Conservation (phyloP, 2,113 vertebrate genomes). For the Catagonus wagneri region DNA sequence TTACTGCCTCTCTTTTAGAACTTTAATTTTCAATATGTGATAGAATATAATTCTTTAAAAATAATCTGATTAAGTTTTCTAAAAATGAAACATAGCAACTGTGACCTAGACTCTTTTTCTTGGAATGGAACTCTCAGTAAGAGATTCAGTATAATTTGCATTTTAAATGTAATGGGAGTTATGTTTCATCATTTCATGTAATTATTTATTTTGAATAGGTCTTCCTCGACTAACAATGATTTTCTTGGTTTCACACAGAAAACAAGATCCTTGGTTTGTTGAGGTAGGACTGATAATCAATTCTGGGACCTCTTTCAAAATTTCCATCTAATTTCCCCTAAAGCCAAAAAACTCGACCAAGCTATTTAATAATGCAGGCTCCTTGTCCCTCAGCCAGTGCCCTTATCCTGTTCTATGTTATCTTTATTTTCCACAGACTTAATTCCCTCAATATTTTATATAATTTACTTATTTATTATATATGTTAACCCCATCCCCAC, state of each 20-base stretch:
- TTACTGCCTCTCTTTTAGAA: not conserved
- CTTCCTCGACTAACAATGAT: not conserved
- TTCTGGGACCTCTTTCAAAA: not conserved
- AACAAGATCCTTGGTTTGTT: not conserved
- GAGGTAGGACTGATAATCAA: not conserved
- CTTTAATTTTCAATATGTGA: not conserved
- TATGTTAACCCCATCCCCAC: not conserved
- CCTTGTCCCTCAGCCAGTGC: not conserved
- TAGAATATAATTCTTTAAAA: not conserved
- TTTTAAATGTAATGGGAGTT: slow-evolving; percentile 33
- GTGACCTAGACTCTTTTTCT: not conserved
- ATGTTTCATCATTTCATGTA: not conserved
- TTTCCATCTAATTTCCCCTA: not conserved
- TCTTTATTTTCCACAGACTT: not conserved
- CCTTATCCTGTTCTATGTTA: not conserved
- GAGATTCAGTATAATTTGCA: slow-evolving; percentile 48
- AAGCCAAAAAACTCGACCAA: not conserved
- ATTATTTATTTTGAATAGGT: slow-evolving; percentile 55
- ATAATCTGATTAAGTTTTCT: not conserved
- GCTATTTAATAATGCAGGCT: not conserved
- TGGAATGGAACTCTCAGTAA: slow-evolving; percentile 45
- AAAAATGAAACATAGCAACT: not conserved
- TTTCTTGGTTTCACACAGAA: slow-evolving; percentile 12
- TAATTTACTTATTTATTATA: not conserved
- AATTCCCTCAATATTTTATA: not conserved